Evolutionary conservation across 1,140 invertebrate species (phyloP), one percentile per base, ranked within the genome.

Genomic region (Cotesia typhae): DNA sequence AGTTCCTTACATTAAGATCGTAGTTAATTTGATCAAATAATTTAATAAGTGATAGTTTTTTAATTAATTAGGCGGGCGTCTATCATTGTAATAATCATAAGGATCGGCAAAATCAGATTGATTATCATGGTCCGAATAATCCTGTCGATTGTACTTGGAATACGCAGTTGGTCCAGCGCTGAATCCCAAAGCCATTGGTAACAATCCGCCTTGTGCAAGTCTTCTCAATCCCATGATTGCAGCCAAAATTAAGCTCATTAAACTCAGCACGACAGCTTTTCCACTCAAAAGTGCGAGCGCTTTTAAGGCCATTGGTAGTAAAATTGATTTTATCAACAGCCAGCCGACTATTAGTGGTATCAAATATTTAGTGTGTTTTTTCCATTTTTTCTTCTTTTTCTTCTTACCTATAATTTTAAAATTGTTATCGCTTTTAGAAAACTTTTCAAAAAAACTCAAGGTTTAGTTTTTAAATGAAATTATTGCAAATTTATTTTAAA

Each of bases 271-370:
- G 52, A 90, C 87, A 1, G 89, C 89, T 74, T 90, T 89, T 12
- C 89, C 87, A 28, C 91, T 90, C 7, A 92, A 77, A 61, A 92
- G 87, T 4, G 90, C 90, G 7, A 92, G 76, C 17, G 87, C 87
- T 76, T 92, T 92, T 63, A 92, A 76, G 12, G 89, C 87, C n/a
- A 92, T 80, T 1, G 91, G 91, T 65, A 92, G 75, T 2, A 92
- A 61, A 5, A 92, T 81, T 55, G 89, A 88, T 76, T 92, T 92
- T 3, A 91, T 90, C 10, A 91, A 79, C 10, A 91, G 76, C 9
- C 90, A 83, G 0, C 90, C 90, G n/a, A 91, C 77, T 12, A 92
- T 77, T 53, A 92, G 64, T 0, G 91, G 91, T 51, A 90, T 55
- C 37, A 90, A 72, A 65, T 85, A 88, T 74, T 89, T 90, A 73